Evolutionary conservation across 2,797 vertebrate species (phyloP).

Genomic region (Danionella dracula): DNA sequence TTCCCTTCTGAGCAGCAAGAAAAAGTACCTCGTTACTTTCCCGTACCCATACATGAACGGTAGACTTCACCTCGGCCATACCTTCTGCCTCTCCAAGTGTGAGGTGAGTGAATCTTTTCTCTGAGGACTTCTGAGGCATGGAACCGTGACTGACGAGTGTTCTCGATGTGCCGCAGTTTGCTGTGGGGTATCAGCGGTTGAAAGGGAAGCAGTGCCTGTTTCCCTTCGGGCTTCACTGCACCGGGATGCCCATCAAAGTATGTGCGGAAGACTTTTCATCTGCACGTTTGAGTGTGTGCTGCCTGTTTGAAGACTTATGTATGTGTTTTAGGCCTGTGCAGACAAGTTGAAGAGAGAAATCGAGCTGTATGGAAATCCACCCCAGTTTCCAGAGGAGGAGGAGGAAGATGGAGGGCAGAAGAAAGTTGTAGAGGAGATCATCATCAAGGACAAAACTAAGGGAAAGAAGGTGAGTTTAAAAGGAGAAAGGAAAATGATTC

Average conservation of each 20-base stretch:
- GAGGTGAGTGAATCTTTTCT: constrained; percentile 83
- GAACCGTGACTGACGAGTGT: not conserved
- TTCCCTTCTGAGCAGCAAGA: constrained; percentile 65
- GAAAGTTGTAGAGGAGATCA: constrained; percentile 70
- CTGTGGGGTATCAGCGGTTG: constrained; percentile 84
- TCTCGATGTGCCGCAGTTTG: constrained; percentile 68
- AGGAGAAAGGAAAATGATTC: no score
- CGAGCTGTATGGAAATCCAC: constrained; percentile 90
- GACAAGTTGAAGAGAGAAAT: constrained; percentile 97
- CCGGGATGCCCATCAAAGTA: constrained; percentile 99
- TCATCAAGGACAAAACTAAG: constrained; percentile 94
- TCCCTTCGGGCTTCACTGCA: constrained; percentile 95
- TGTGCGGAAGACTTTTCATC: constrained; percentile 33
- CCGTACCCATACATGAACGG: constrained; percentile 99
- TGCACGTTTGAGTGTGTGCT: not conserved
- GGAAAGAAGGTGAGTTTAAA: constrained; percentile 91
- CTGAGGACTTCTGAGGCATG: no score
- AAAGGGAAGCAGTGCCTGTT: constrained; percentile 92
- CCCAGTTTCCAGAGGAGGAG: constrained; percentile 89
- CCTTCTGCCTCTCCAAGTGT: constrained; percentile 94
- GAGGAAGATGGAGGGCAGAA: constrained; percentile 74
- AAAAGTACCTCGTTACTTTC: constrained; percentile 90
- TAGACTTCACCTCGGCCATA: constrained; percentile 91
- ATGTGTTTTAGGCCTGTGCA: constrained; percentile 81
- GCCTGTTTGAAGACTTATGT: no score